Conservation (phyloP, 1,140 invertebrate species). For the Theocolax elegans region DNA sequence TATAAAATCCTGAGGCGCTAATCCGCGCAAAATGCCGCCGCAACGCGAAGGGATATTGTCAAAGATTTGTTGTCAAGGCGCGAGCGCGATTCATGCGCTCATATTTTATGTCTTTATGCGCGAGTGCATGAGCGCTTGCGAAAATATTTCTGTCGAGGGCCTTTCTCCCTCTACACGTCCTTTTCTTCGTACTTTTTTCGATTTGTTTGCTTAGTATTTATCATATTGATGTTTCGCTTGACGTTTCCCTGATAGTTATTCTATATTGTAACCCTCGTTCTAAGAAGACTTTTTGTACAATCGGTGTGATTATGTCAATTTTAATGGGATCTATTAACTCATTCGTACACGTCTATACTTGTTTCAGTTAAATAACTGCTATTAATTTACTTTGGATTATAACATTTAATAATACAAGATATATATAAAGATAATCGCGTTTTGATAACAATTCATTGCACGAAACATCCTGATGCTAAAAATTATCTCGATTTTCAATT, state of each 20-base stretch:
- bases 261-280: no score
- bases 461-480: no score
- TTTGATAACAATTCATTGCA: no score
- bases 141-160: conserved; percentile 51
- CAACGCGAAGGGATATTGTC: conserved; percentile 56
- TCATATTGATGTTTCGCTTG: not conserved
- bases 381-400: no score
- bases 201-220: conserved; percentile 5
- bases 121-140: not conserved
- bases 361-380: no score
- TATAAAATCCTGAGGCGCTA: conserved; percentile 60
- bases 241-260: not conserved
- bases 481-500: no score
- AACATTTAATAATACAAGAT: no score
- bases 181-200: conserved; percentile 31
- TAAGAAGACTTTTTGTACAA: no score
- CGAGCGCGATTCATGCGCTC: conserved; percentile 55
- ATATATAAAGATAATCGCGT: no score
- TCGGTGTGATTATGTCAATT: no score
- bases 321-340: no score
- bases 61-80: conserved; percentile 53
- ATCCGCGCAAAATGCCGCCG: conserved; percentile 59
- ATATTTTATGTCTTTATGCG: conserved; percentile 58
- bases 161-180: conserved; percentile 25
- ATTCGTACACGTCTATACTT: no score